Conservation (phyloP, 2,797 vertebrate species). For the Rhadinocentrus ornatus region DNA sequence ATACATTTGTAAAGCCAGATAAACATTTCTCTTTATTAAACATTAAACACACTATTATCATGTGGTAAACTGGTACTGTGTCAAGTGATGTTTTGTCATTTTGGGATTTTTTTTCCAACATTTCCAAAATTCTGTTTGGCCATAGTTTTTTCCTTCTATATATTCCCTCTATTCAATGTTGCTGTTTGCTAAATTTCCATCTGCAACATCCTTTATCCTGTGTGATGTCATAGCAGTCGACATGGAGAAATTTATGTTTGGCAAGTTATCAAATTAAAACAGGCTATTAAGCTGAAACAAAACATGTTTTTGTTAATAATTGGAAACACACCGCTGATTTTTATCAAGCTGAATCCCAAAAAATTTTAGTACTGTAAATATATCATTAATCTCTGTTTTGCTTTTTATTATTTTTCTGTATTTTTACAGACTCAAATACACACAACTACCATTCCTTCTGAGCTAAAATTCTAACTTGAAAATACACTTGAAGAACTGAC, state of each 20-base stretch:
- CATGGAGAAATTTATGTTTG: slow-evolving; percentile 54
- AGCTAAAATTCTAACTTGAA: slow-evolving; percentile 34
- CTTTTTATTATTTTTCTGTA: not conserved
- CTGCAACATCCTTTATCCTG: slow-evolving; percentile 27
- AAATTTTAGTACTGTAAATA: slow-evolving; percentile 12
- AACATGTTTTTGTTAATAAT: slow-evolving; percentile 34
- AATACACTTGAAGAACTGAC: slow-evolving; percentile 25
- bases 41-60: slow-evolving; percentile 20
- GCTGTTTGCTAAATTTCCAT: slow-evolving; percentile 54
- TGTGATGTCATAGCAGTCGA: slow-evolving; percentile 29
- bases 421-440: slow-evolving; percentile 67
- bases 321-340: slow-evolving; percentile 6
- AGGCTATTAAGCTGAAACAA: slow-evolving; percentile 32
- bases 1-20: slow-evolving; percentile 25
- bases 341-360: slow-evolving; percentile 30
- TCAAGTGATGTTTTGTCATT: slow-evolving; percentile 44
- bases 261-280: slow-evolving; percentile 47
- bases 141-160: slow-evolving; percentile 25
- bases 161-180: slow-evolving; percentile 35
- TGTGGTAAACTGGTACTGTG: slow-evolving; percentile 28
- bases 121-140: not conserved
- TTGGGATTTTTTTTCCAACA: slow-evolving; percentile 11
- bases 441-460: slow-evolving; percentile 16
- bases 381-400: slow-evolving; percentile 72
- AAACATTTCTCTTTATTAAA: slow-evolving; percentile 21